phyloP scores from a whole-genome alignment of 2,888 invertebrate species.

The Clunio marinus region DNA sequence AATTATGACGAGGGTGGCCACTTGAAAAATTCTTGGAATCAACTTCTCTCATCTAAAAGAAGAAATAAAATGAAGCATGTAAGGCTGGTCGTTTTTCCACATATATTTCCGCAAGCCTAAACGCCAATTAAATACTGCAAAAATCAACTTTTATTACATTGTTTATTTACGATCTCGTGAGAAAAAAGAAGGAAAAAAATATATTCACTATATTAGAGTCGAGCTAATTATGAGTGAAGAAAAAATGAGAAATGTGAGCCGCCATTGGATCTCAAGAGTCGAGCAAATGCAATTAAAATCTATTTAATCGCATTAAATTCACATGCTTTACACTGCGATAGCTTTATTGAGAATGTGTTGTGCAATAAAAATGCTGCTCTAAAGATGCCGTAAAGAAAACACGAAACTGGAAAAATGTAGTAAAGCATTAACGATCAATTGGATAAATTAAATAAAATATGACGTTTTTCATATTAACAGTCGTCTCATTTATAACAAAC shows the following conservation, averaged over 20 bases:
- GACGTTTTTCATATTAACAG: not conserved
- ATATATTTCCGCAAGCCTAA: no score
- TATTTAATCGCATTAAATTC: slow-evolving; percentile 13
- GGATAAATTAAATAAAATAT: slow-evolving; percentile 21
- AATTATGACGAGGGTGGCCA: slow-evolving; percentile 22
- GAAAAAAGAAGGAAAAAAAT: no score
- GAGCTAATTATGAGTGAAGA: not conserved
- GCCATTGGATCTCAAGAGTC: not conserved
- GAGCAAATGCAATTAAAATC: slow-evolving; percentile 12
- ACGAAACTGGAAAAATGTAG: not conserved
- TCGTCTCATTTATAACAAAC: slow-evolving; percentile 10
- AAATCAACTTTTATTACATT: slow-evolving; percentile 7
- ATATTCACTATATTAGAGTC: not conserved
- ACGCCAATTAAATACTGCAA: not conserved
- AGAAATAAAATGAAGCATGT: no score
- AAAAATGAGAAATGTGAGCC: not conserved
- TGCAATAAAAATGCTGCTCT: no score
- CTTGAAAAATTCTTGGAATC: not conserved
- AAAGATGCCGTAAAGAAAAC: slow-evolving; percentile 5
- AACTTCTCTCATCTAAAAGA: no score
- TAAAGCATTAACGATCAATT: slow-evolving; percentile 8
- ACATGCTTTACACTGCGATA: not conserved
- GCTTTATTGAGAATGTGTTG: not conserved
- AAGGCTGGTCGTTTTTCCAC: no score
- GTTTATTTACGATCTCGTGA: not conserved